Percentiles rank a stretch among this genome's conserved stretches.
phyloP scores from a whole-genome alignment of 2,797 vertebrate species.

The Ispidina lecontei region DNA sequence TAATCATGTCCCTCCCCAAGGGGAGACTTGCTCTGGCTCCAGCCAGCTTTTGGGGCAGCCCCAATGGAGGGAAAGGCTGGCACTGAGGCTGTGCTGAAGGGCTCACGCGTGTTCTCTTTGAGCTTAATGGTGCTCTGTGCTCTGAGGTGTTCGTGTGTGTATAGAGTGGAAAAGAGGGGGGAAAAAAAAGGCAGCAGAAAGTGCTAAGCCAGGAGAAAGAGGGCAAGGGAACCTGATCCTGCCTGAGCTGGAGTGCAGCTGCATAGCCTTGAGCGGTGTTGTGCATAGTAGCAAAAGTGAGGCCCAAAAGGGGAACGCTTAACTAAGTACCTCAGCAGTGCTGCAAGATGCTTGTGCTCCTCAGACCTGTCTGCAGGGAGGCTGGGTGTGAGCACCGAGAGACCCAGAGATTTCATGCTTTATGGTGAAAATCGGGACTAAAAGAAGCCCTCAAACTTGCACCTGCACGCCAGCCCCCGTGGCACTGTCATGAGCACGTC shows the following conservation, averaged over 20 bases:
- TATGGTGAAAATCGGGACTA: neutral
- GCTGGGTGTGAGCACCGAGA: slow-evolving; percentile 32
- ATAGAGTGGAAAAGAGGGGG: neutral
- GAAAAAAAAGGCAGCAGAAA: neutral
- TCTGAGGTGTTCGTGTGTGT: neutral
- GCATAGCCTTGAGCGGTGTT: slow-evolving; percentile 61
- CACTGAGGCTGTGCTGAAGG: neutral
- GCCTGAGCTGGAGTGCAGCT: slow-evolving; percentile 63
- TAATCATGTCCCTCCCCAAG: neutral
- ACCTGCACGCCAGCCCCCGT: neutral
- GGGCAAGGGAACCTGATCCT: slow-evolving; percentile 70
- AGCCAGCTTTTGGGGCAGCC: neutral
- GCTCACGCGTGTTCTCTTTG: neutral
- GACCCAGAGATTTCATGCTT: slow-evolving; percentile 20
- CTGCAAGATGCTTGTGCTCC: neutral
- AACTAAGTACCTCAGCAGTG: slow-evolving; percentile 29
- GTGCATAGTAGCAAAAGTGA: slow-evolving; percentile 57
- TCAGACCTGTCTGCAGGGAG: slow-evolving; percentile 38
- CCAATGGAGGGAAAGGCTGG: neutral
- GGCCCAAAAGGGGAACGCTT: slow-evolving; percentile 58
- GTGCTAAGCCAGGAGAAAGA: slow-evolving; percentile 58
- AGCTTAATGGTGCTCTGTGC: neutral
- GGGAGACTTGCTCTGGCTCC: neutral
- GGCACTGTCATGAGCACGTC: neutral
- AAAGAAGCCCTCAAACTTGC: neutral